Base-by-base conservation (phyloP, 2,113 vertebrate species). In the Lophochroa leadbeateri region DNA sequence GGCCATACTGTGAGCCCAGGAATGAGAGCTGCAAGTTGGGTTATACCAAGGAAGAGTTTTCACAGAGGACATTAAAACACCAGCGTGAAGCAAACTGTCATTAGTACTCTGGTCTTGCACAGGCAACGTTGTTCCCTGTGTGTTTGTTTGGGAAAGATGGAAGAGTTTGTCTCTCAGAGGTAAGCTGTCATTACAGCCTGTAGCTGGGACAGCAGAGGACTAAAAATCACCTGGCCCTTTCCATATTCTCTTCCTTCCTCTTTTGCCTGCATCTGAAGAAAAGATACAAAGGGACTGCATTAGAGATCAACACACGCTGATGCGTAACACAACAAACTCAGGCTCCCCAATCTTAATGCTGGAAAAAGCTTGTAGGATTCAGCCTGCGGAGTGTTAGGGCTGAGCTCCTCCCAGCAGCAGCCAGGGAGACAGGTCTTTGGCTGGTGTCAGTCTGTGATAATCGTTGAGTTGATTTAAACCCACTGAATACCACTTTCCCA, bases 51-150 rank as follows among this genome's bases (percentile, higher is more conserved):
- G 37, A 68, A 58, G 17, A 69, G 29, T 19, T 74, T 68, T 58
- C 29, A 28, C 16, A 19, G 52, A 39, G 58, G 8, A 29, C 13
- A 7, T 53, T 6, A 43, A 47, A 25, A 43, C 12, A 11, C 43
- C 16, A 35, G 19, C 6, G 18, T 53, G 80, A n/a, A 27, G 80
- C 63, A 31, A 67, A 44, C 39, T 17, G 35, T 21, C 21, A 35
- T 58, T 24, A 71, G 46, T 17, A 4, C 28, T 39, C 28, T 33
- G 46, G 6, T 55, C 63, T 68, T 61, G 74, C 41, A 16, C 31
- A 16, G 55, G 2, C 25, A 18, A 35, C 0, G 2, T 8, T 19
- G 13, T 35, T 12, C n/a, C 0, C 0, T 21, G 23, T 23, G 27
- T 23, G 14, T 24, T 65, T 14, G 3, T 28, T 33, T 49, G 50